Conservation (phyloP, 2,888 invertebrate genomes). For the Idaea aversata region DNA sequence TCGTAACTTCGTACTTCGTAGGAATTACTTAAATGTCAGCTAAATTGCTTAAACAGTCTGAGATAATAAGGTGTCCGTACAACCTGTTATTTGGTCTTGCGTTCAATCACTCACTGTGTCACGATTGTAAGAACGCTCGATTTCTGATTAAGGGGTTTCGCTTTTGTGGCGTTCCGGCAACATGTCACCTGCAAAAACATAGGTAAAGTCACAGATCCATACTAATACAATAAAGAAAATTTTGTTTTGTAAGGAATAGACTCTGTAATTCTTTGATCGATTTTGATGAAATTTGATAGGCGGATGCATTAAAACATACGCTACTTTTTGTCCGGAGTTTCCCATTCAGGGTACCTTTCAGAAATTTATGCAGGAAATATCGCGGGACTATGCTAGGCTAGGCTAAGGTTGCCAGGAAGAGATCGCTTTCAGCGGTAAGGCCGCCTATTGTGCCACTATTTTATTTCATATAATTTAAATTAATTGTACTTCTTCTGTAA, state of each 20-base stretch:
- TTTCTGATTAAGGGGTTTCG: constrained; percentile 1
- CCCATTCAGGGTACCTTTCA: not conserved
- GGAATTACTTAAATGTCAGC: constrained; percentile 79
- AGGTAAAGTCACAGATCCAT: too few relatives aligned
- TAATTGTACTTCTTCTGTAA: too few relatives aligned
- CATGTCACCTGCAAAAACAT: not conserved
- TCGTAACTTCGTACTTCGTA: constrained; percentile 44
- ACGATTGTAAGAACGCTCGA: not conserved
- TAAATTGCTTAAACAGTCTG: constrained; percentile 76
- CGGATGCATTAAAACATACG: too few relatives aligned
- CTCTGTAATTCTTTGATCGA: too few relatives aligned
- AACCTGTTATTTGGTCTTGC: constrained; percentile 73
- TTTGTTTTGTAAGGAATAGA: too few relatives aligned
- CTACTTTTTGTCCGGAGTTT: not conserved
- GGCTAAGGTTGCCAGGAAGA: too few relatives aligned
- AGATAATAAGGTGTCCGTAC: constrained; percentile 74
- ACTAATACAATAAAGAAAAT: too few relatives aligned
- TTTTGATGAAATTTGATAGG: not conserved
- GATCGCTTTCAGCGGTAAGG: too few relatives aligned
- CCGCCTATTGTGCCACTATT: too few relatives aligned
- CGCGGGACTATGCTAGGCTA: too few relatives aligned
- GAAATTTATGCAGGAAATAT: not conserved
- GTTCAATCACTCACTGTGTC: constrained; percentile 63
- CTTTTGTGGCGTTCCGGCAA: constrained; percentile 6
- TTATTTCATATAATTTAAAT: too few relatives aligned